Evolutionary conservation across 2,888 invertebrate genomes (phyloP).

Genomic region (Xestobium rufovillosum): DNA sequence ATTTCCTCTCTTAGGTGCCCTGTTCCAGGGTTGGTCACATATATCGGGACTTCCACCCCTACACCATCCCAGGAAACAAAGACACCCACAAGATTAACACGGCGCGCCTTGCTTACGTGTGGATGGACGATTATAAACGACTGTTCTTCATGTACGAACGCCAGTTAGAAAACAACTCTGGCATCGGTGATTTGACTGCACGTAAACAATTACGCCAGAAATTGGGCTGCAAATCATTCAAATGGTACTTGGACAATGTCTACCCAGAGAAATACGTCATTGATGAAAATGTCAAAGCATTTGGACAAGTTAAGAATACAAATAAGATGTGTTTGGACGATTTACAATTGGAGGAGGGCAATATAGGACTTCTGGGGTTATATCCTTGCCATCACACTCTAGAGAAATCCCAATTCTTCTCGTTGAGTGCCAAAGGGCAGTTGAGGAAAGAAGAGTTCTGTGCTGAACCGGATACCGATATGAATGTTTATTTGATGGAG

Average conservation of each 20-base stretch:
- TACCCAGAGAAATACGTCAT: constrained; percentile 88
- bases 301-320: constrained; percentile 57
- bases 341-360: constrained; percentile 62
- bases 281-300: constrained; percentile 69
- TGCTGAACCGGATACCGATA: constrained; percentile 52
- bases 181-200: constrained; percentile 66
- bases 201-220: constrained; percentile 70
- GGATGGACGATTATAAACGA: constrained; percentile 97
- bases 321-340: constrained; percentile 70
- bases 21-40: constrained; percentile 96
- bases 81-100: constrained; percentile 97
- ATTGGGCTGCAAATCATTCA: constrained; percentile 80
- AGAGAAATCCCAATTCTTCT: constrained; percentile 67
- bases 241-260: constrained; percentile 85
- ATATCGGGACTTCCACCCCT: constrained; percentile 91
- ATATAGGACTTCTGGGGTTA: constrained; percentile 61
- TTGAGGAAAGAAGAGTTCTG: constrained; percentile 72
- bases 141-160: constrained; percentile 81
- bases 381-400: constrained; percentile 65
- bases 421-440: constrained; percentile 61
- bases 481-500: constrained; percentile 44
- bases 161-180: constrained; percentile 36
- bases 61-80: constrained; percentile 76
- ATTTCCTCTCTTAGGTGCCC: constrained; percentile 77
- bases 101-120: constrained; percentile 87